Conservation (phyloP, 2,888 invertebrate species). For the Drosophila limbata region DNA sequence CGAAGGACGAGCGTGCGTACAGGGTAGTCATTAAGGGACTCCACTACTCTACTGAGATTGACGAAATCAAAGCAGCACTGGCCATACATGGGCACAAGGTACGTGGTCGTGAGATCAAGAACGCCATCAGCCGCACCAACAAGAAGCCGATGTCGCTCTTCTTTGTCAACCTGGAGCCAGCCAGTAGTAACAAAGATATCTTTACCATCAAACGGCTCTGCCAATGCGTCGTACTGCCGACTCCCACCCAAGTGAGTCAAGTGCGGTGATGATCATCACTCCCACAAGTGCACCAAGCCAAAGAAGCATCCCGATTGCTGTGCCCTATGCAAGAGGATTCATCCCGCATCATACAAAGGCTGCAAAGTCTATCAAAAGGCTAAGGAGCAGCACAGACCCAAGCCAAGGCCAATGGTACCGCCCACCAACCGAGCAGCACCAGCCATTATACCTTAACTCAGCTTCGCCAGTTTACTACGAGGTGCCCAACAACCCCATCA, state of each 20-base stretch:
- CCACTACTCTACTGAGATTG: neutral
- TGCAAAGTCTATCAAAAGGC: no score
- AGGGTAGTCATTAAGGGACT: neutral
- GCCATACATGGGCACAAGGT: neutral
- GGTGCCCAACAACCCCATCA: no score
- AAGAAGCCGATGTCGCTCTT: neutral
- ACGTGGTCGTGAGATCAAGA: neutral
- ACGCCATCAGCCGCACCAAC: neutral
- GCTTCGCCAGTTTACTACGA: no score
- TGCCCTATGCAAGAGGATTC: no score
- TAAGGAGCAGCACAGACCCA: no score
- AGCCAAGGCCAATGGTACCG: no score
- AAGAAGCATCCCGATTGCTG: no score
- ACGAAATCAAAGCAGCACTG: neutral
- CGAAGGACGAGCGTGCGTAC: neutral
- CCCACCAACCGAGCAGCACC: neutral
- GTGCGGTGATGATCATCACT: no score
- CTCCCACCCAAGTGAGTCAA: neutral
- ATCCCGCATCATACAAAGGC: no score
- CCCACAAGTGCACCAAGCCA: no score
- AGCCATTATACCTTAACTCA: rapidly evolving
- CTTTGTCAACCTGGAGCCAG: neutral
- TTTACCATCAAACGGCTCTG: neutral
- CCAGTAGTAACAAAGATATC: neutral
- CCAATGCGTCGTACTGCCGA: neutral